A percentile compares a stretch with the other conserved stretches of the same genome.
Conservation (phyloP, 2,113 vertebrate species). For the Pycnonotus jocosus region DNA sequence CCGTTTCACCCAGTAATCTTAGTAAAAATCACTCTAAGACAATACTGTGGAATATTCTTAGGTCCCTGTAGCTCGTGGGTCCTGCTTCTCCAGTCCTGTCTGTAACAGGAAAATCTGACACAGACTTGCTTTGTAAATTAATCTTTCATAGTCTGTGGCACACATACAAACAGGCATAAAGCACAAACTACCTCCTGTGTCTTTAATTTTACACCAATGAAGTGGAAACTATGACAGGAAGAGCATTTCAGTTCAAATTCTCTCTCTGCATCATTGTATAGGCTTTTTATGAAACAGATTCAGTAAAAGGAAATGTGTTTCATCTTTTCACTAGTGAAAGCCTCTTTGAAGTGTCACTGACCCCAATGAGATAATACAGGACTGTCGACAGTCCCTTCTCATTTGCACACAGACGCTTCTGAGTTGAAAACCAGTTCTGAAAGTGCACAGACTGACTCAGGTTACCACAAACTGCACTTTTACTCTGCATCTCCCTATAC, state of each 20-base stretch:
- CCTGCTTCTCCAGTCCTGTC: background rate
- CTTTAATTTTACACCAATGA: background rate
- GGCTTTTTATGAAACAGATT: background rate
- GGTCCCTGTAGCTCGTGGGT: background rate
- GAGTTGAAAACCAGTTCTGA: background rate
- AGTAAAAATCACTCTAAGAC: background rate
- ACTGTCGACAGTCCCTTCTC: background rate
- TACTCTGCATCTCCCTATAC: background rate
- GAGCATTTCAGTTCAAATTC: background rate
- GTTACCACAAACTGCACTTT: background rate
- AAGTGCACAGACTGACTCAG: background rate
- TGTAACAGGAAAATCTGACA: background rate
- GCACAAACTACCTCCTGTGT: background rate
- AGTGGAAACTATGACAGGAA: background rate
- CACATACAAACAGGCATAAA: background rate
- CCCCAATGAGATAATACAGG: background rate
- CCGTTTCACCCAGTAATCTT: background rate
- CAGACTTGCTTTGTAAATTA: background rate
- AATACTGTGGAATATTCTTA: background rate
- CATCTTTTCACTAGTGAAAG: background rate
- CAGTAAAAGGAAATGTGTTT: background rate
- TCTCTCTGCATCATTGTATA: background rate
- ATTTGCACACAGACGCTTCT: background rate
- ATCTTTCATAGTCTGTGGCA: background rate
- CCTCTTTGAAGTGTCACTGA: constrained; percentile 11